phyloP scores from a whole-genome alignment of 2,888 invertebrate genomes.

The Byasa hedistus region DNA sequence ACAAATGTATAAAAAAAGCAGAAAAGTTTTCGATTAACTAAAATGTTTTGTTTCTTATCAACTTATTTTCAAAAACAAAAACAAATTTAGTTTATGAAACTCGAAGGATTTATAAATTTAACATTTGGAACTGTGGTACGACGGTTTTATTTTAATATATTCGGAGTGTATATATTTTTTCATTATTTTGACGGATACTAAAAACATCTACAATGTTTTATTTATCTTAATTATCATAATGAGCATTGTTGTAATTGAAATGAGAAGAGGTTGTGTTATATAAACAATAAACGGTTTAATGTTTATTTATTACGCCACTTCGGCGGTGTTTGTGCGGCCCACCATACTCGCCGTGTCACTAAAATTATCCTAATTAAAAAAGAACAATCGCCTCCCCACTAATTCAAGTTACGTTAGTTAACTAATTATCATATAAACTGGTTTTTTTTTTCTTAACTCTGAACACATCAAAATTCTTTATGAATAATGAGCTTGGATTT shows the following conservation, averaged over 20 bases:
- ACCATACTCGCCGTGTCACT: conserved; percentile 29
- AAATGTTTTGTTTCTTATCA: not conserved
- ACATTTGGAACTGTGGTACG: not conserved
- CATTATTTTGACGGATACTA: conserved; percentile 4
- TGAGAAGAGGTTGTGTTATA: conserved; percentile 11
- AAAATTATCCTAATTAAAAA: conserved; percentile 35
- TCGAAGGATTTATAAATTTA: not conserved
- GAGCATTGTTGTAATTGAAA: conserved; percentile 5
- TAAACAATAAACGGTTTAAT: conserved; percentile 17
- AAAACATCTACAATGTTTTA: not conserved
- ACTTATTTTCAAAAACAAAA: too few species aligned
- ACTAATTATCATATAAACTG: conserved; percentile 66
- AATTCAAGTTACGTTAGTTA: conserved; percentile 39
- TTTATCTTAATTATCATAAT: conserved; percentile 8
- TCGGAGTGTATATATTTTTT: not conserved
- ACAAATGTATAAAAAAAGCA: not conserved
- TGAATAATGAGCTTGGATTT: conserved; percentile 71
- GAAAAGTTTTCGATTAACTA: not conserved
- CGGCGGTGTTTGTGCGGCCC: conserved; percentile 25
- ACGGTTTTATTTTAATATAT: not conserved
- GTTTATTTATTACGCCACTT: conserved; percentile 24
- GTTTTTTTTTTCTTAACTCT: conserved; percentile 57
- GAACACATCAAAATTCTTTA: conserved; percentile 64
- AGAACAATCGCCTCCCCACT: conserved; percentile 60
- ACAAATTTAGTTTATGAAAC: too few species aligned